phyloP scores from a whole-genome alignment of 2,888 invertebrate species.

The Halictus ligatus region DNA sequence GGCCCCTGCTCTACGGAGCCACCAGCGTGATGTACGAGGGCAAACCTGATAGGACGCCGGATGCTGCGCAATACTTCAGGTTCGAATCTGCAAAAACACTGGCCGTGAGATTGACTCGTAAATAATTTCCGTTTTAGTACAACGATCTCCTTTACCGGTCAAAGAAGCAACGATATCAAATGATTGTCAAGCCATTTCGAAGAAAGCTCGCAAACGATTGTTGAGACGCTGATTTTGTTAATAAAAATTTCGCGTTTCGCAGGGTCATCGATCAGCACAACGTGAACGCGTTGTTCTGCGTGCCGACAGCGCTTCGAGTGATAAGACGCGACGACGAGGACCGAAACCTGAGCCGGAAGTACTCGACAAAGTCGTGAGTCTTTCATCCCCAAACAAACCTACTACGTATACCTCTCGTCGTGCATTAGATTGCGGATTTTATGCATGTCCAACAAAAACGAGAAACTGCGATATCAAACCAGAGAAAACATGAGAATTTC shows the following conservation, averaged over 20 bases:
- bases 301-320: conserved; percentile 95
- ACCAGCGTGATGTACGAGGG: conserved; percentile 96
- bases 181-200: no score
- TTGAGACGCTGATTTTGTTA: not conserved
- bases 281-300: conserved; percentile 94
- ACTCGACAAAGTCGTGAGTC: conserved; percentile 88
- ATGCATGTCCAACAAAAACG: no score
- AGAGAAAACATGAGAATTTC: no score
- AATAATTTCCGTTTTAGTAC: no score
- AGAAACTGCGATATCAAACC: no score
- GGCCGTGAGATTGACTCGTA: not conserved
- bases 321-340: conserved; percentile 93
- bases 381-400: not conserved
- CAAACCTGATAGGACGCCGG: conserved; percentile 97
- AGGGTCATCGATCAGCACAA: conserved; percentile 95
- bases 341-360: conserved; percentile 88
- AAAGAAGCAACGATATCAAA: no score
- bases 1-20: conserved; percentile 92
- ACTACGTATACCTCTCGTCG: not conserved
- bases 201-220: not conserved
- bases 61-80: conserved; percentile 96
- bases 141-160: no score
- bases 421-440: not conserved
- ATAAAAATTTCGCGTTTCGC: not conserved
- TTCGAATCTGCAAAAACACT: conserved; percentile 74